Conservation (phyloP, 1,140 invertebrate genomes). For the Anoplolepis gracilipes region DNA sequence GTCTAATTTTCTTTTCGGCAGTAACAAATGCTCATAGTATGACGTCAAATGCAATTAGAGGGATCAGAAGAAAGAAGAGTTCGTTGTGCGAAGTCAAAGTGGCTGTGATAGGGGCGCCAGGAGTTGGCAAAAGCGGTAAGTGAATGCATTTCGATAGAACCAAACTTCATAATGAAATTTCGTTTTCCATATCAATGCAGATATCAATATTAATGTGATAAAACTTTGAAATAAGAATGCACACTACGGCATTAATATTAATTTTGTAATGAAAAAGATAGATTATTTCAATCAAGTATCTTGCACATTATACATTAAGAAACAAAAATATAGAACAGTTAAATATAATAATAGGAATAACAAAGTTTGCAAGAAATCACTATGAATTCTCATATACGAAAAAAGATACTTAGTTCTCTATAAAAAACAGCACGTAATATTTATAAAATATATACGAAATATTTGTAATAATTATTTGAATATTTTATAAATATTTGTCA, state of each 20-base stretch:
- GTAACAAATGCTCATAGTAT: constrained; percentile 80
- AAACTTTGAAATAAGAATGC: not conserved
- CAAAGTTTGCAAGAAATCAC: not conserved
- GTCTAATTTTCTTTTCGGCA: constrained; percentile 53
- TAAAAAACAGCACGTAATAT: too few species aligned
- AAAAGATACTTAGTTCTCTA: not conserved
- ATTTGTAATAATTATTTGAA: too few species aligned
- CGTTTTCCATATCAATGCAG: not conserved
- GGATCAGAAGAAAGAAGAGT: constrained; percentile 95
- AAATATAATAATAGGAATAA: not conserved
- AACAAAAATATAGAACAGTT: not conserved
- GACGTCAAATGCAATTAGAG: constrained; percentile 88
- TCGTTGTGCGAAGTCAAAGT: constrained; percentile 95
- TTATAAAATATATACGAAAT: too few species aligned
- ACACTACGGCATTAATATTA: not conserved
- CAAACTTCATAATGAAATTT: constrained; percentile 7
- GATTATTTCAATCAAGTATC: not conserved
- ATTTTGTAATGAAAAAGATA: not conserved
- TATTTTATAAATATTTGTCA: too few species aligned
- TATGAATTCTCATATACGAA: not conserved
- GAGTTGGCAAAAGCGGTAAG: constrained; percentile 96
- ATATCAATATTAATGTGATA: constrained; percentile 10
- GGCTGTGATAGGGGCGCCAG: constrained; percentile 93
- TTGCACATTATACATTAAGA: not conserved
- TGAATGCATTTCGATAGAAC: constrained; percentile 63